phyloP scores from a whole-genome alignment of 2,797 vertebrate species.

The Oryzias dopingdopingensis region DNA sequence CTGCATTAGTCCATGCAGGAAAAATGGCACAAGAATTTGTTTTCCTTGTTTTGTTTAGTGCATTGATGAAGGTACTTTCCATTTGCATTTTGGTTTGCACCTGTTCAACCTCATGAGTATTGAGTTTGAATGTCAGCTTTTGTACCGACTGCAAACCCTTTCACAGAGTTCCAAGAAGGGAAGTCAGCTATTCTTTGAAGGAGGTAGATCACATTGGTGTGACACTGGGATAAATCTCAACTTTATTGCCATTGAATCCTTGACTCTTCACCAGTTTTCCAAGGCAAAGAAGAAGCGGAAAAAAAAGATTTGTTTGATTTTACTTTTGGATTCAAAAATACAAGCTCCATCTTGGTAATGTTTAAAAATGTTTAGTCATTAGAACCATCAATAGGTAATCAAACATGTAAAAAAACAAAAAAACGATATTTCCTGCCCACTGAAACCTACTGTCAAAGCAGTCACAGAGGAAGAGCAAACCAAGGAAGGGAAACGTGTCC shows the following conservation, averaged over 20 bases:
- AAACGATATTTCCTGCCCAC: no score
- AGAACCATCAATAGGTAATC: no score
- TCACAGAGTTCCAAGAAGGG: conserved; percentile 40
- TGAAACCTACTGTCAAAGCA: no score
- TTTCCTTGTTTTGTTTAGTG: conserved; percentile 10
- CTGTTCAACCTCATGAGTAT: conserved; percentile 4
- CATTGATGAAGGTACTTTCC: conserved; percentile 34
- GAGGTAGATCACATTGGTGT: conserved; percentile 19
- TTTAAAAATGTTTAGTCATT: no score
- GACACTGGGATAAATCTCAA: conserved; percentile 20
- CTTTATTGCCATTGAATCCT: conserved; percentile 2
- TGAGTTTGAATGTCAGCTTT: conserved; percentile 8
- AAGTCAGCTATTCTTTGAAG: conserved; percentile 21
- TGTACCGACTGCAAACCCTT: conserved; percentile 9
- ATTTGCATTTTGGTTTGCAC: conserved; percentile 41
- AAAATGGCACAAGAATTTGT: conserved; percentile 4
- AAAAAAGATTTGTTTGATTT: no score
- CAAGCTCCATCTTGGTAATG: no score
- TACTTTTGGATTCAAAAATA: no score
- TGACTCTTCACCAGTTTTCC: conserved; percentile 9
- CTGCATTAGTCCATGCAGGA: conserved; percentile 41
- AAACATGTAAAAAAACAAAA: no score
- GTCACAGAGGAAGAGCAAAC: no score
- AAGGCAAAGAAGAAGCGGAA: neutral
- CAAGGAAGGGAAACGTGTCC: no score